These are phyloP conservation scores for Malthinus flaveolus DNA, from an alignment of 2,888 invertebrate genomes.

Conservation along the genomic window DNA sequence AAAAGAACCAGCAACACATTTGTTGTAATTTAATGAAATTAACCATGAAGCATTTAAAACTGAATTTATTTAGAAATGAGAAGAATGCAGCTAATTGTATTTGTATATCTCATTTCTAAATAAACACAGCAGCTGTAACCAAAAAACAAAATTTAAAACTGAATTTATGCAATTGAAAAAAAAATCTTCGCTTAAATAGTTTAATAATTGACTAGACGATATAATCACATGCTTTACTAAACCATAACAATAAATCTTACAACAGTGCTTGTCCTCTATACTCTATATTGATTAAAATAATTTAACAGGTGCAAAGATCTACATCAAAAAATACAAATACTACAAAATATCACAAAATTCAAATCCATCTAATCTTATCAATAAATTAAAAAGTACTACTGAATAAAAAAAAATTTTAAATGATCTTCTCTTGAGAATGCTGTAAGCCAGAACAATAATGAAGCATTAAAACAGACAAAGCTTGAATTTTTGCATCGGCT, in stretches of 20 bases:
- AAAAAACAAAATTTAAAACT: no score
- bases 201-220: slow-evolving; percentile 26
- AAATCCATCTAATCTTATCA: slow-evolving; percentile 14
- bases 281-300: slow-evolving; percentile 1
- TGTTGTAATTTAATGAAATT: no score
- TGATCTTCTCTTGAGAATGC: slow-evolving; percentile 61
- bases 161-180: no score
- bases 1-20: no score
- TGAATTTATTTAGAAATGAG: no score
- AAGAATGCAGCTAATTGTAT: no score
- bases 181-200: background rate
- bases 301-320: background rate
- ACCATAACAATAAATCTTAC: background rate
- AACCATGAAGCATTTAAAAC: no score
- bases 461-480: slow-evolving; percentile 88
- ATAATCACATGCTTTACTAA: background rate
- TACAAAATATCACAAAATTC: slow-evolving; percentile 6
- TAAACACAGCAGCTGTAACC: no score
- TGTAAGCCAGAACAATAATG: slow-evolving; percentile 95
- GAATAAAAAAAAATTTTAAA: slow-evolving; percentile 26
- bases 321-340: background rate
- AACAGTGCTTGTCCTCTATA: background rate
- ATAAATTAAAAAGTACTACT: slow-evolving; percentile 7
- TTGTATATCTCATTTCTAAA: no score
- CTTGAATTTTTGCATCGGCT: slow-evolving; percentile 86